phyloP scores from a whole-genome alignment of 2,113 vertebrate species.

The Pholis gunnellus region DNA sequence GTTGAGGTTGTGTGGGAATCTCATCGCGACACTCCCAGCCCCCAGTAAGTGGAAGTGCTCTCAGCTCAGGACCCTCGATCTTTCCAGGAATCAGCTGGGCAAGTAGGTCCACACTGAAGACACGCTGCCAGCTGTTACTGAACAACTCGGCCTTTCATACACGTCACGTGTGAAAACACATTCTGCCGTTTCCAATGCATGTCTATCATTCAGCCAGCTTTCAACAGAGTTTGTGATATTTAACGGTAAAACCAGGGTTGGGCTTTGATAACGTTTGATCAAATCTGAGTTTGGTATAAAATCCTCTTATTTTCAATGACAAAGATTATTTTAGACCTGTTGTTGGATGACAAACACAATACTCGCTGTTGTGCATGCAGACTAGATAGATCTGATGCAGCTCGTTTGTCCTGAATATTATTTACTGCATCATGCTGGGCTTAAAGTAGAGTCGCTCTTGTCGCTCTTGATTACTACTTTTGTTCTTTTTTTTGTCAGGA shows the following conservation, averaged over 20 bases:
- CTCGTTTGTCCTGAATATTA: background rate
- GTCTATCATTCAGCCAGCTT: background rate
- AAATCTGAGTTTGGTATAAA: background rate
- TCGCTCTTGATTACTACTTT: background rate
- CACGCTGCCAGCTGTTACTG: background rate
- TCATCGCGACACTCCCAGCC: constrained; percentile 85
- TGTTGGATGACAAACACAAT: background rate
- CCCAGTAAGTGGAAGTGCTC: constrained; percentile 92
- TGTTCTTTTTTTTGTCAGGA: background rate
- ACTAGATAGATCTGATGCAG: background rate
- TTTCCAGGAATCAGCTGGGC: constrained; percentile 95
- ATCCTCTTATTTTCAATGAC: background rate
- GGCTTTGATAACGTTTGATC: background rate
- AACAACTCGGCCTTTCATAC: background rate
- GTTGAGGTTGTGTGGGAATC: constrained; percentile 91
- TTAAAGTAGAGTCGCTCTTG: background rate
- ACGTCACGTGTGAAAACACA: background rate
- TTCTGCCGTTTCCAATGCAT: background rate
- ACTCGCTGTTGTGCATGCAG: background rate
- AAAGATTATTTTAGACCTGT: too few relatives aligned
- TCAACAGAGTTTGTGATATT: background rate
- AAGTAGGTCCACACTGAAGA: constrained; percentile 85
- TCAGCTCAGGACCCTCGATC: constrained; percentile 91
- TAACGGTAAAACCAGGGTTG: background rate
- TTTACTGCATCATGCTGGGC: background rate